Evolutionary conservation across 64 coral and sea anemone species (phyloP).

Genomic region (Stylophora pistillata): DNA sequence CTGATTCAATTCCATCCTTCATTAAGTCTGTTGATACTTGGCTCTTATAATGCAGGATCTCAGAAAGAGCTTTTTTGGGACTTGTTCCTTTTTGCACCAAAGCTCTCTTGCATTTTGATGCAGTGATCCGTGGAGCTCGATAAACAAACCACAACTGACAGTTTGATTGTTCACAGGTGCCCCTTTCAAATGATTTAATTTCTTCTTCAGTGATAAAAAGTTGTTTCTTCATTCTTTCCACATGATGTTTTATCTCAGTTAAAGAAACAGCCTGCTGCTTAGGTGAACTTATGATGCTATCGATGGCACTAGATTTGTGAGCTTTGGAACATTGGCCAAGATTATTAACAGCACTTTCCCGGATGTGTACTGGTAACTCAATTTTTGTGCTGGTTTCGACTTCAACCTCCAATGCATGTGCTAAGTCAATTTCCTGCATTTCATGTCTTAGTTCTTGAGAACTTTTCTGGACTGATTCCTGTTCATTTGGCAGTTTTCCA

Average conservation of each 20-base stretch:
- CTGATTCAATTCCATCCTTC: conserved; percentile 59
- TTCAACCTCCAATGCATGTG: conserved; percentile 29
- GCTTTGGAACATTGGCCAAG: conserved; percentile 24
- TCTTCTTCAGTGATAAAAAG: conserved; percentile 53
- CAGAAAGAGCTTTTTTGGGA: conserved; percentile 61
- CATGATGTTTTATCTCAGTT: conserved; percentile 33
- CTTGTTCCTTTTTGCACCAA: conserved; percentile 48
- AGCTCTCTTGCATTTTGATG: conserved; percentile 75
- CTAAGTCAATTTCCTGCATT: conserved; percentile 28
- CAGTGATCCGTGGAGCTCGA: conserved; percentile 43
- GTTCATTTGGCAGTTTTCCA: conserved; percentile 39
- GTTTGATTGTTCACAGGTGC: conserved; percentile 39
- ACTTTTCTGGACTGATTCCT: conserved; percentile 9
- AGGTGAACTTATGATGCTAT: conserved; percentile 54
- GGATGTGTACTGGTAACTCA: background rate
- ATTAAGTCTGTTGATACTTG: conserved; percentile 34
- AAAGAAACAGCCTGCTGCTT: conserved; percentile 58
- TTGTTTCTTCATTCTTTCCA: conserved; percentile 66
- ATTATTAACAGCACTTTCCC: conserved; percentile 22
- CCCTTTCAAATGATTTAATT: conserved; percentile 34
- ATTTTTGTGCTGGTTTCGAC: conserved; percentile 31
- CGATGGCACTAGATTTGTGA: conserved; percentile 48
- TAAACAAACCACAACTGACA: conserved; percentile 60
- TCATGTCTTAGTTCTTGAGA: conserved; percentile 37
- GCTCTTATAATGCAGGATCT: conserved; percentile 29